Percentiles rank a stretch among this genome's conserved stretches.
phyloP scores from a whole-genome alignment of 2,797 vertebrate genomes.

The Galago senegalensis region DNA sequence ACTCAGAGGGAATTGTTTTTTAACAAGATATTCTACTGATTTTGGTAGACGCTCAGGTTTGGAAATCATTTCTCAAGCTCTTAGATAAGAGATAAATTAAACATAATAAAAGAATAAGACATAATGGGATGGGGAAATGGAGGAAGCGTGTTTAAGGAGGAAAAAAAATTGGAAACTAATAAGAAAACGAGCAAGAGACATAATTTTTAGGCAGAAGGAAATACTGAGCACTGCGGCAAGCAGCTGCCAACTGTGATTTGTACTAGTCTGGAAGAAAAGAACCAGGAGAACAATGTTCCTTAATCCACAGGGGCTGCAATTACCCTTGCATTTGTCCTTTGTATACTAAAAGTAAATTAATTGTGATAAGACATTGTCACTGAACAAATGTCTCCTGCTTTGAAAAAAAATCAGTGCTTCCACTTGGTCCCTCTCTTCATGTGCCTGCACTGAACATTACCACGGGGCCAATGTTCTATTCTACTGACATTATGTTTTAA shows the following conservation, averaged over 20 bases:
- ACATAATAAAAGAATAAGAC: neutral
- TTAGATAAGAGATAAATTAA: neutral
- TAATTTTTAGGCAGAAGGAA: neutral
- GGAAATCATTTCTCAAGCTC: constrained; percentile 20
- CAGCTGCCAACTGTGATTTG: constrained; percentile 69
- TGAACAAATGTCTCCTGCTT: constrained; percentile 87
- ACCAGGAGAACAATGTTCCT: constrained; percentile 68
- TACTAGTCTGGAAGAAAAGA: constrained; percentile 60
- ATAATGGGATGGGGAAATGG: neutral
- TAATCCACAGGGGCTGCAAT: constrained; percentile 67
- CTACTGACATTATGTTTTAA: constrained; percentile 74
- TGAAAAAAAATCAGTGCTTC: constrained; percentile 89
- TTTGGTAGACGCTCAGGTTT: neutral
- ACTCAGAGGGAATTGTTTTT: neutral
- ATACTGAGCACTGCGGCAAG: neutral
- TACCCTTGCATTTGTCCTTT: constrained; percentile 65
- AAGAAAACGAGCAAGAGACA: neutral
- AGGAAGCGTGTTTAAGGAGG: neutral
- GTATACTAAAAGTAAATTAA: constrained; percentile 85
- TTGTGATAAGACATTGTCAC: constrained; percentile 87
- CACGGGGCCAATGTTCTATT: constrained; percentile 79
- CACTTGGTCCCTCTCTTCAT: constrained; percentile 80
- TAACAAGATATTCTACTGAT: neutral
- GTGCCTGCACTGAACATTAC: constrained; percentile 74
- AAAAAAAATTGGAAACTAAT: neutral